Evolutionary conservation across 2,888 invertebrate species (phyloP).

Genomic region (Hypselothyrea guttata): DNA sequence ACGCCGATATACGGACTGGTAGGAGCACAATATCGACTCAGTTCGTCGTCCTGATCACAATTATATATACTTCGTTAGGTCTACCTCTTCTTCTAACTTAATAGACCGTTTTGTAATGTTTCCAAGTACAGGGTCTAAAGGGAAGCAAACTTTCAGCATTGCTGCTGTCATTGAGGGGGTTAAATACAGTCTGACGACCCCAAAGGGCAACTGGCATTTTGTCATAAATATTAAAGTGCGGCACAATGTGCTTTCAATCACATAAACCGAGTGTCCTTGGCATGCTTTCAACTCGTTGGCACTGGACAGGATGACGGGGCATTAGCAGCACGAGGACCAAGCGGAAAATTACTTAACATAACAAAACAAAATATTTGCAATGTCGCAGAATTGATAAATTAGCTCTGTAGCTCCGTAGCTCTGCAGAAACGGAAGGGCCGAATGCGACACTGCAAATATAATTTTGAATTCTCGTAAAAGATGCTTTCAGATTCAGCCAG

Average conservation of each 20-base stretch:
- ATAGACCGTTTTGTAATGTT: too few species aligned
- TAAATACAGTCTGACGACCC: constrained; percentile 26
- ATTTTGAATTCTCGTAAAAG: constrained; percentile 34
- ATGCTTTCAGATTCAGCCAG: constrained; percentile 13
- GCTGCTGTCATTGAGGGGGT: constrained; percentile 19
- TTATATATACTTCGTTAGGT: too few species aligned
- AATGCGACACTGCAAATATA: constrained; percentile 29
- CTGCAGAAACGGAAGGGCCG: neutral
- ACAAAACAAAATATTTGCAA: constrained; percentile 66
- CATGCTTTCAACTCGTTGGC: constrained; percentile 46
- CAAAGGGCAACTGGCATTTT: constrained; percentile 62
- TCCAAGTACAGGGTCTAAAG: too few species aligned
- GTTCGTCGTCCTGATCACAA: too few species aligned
- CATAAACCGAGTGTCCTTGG: constrained; percentile 55
- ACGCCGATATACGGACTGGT: too few species aligned
- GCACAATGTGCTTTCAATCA: constrained; percentile 63
- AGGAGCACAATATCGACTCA: too few species aligned
- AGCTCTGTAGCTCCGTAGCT: constrained; percentile 40
- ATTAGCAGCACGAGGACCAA: neutral
- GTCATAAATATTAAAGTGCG: constrained; percentile 77
- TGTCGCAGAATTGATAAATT: constrained; percentile 70
- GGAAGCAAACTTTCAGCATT: constrained; percentile 15
- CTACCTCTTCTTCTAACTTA: too few species aligned
- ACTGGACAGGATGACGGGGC: neutral
- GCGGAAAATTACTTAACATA: constrained; percentile 49